Evolutionary conservation across 2,797 vertebrate genomes (phyloP), one percentile per base, ranked within the genome.

Genomic region (Etheostoma nigrum): DNA sequence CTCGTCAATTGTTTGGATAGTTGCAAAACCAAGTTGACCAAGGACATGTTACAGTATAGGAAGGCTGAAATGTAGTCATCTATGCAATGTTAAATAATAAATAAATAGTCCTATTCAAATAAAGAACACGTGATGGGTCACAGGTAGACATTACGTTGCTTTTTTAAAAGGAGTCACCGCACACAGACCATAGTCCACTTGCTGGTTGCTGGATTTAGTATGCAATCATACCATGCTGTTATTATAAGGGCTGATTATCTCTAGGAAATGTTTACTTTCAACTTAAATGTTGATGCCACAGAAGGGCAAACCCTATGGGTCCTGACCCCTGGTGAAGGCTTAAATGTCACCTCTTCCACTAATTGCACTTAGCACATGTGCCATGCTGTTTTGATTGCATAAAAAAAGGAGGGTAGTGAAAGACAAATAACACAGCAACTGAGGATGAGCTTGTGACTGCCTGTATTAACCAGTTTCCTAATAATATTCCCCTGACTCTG

Each of bases 291-390:
- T 68, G 61, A 65, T 79, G 68, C 54, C 72, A 77, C 64, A 78
- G 85, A 78, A 90, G 89, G 87, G 79, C 77, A 84, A 36, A 30
- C 60, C 75, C 76, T 27, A 27, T 75, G 88, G 66, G 85, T 77
- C 83, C 82, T 52, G 54, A 59, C 88, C 87, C 92, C 88, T 21
- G 73, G 58, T 74, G 89, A 63, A 60, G 55, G 21, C 52, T 57
- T 72, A 91, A 94, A 95, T 92, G 92, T 93, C 93, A 93, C 59
- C 21, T 64, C 67, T 54, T 47, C 61, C 40, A 53, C 82, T 95
- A 93, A 95, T 93, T 92, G 82, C 76, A 1, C 51, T 49, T 11
- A 87, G 72, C 85, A 59, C 61, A 3, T 72, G 83, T 74, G 55
- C 55, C 78, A 52, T 81, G 75, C 84, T 85, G 79, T 76, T 83